phyloP scores from a whole-genome alignment of 2,888 invertebrate genomes.

The Watsonalla binaria region DNA sequence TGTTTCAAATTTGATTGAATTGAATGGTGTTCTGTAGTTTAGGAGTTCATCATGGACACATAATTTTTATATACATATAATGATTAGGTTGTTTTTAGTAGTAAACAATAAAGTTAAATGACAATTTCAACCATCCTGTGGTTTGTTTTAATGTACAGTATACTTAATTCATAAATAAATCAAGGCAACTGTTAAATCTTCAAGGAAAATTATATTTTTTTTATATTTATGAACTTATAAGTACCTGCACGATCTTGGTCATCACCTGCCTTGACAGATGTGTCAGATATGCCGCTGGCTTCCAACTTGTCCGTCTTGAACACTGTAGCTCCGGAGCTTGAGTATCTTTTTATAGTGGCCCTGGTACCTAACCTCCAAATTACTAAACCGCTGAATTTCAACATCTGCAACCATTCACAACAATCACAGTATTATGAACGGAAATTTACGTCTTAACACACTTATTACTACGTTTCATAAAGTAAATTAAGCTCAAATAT shows the following conservation, averaged over 20 bases:
- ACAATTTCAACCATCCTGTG: no score
- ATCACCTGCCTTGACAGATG: constrained; percentile 21
- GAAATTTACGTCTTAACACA: neutral
- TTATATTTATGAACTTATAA: neutral
- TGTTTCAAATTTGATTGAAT: no score
- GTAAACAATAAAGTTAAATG: no score
- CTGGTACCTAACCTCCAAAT: constrained; percentile 75
- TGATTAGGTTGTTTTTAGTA: no score
- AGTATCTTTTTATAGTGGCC: constrained; percentile 52
- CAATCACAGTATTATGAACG: neutral
- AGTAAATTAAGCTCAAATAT: constrained; percentile 4
- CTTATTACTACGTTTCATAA: neutral
- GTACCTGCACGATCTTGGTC: constrained; percentile 43
- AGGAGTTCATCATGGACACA: no score
- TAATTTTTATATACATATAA: no score
- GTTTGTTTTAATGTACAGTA: no score
- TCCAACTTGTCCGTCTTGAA: constrained; percentile 81
- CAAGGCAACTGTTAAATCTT: no score
- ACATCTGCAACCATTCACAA: constrained; percentile 55
- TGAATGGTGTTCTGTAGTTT: no score
- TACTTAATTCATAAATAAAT: no score
- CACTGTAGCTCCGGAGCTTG: constrained; percentile 87
- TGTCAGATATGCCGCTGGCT: constrained; percentile 35
- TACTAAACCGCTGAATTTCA: constrained; percentile 67
- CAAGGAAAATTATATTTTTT: no score